Percentiles rank a stretch among this genome's conserved stretches.
phyloP scores from a whole-genome alignment of 2,113 vertebrate species.

The Struthidea cinerea region DNA sequence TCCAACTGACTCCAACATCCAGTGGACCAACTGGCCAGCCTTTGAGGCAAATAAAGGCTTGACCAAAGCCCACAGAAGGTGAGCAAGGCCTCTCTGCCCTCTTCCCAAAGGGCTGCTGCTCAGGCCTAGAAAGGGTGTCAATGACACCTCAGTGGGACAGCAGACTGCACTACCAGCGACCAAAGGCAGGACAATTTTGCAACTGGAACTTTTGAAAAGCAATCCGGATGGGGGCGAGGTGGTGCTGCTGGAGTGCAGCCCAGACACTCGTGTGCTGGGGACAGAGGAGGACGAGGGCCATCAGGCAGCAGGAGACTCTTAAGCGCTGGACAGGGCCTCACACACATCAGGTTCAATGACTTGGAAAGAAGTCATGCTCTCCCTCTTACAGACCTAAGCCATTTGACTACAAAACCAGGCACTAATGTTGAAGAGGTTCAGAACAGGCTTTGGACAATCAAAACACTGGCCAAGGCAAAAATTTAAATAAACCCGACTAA shows the following conservation, averaged over 20 bases:
- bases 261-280: background rate
- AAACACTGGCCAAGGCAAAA: background rate
- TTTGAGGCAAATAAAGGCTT: background rate
- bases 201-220: background rate
- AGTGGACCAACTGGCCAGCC: background rate
- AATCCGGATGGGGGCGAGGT: background rate
- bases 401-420: background rate
- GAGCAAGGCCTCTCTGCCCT: background rate
- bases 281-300: background rate
- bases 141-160: background rate
- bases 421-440: background rate
- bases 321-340: background rate
- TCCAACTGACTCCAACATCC: background rate
- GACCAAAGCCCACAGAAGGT: background rate
- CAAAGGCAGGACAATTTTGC: background rate
- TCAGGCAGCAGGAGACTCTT: background rate
- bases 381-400: background rate
- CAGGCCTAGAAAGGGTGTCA: background rate
- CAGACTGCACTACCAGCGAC: background rate
- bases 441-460: background rate
- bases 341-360: rapidly evolving
- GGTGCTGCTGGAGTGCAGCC: background rate
- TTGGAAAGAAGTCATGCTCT: background rate
- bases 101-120: background rate
- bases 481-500: slow-evolving; percentile 26